Evolutionary conservation across 2,797 vertebrate genomes (phyloP).

Genomic region (Trichosurus vulpecula): DNA sequence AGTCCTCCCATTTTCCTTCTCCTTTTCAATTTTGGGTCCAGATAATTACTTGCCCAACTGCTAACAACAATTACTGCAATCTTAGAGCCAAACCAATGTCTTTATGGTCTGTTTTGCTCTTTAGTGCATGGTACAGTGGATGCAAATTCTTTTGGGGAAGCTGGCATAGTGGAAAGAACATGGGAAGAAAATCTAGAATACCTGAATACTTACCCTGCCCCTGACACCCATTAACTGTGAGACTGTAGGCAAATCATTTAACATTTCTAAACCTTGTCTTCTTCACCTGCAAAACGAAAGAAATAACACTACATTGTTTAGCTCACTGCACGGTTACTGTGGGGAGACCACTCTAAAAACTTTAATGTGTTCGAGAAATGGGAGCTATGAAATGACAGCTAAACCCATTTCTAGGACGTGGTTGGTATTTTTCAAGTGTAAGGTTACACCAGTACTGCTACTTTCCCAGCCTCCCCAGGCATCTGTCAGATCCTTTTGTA

Average conservation of each 20-base stretch:
- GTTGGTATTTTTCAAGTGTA: constrained; percentile 11
- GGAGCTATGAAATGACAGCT: not conserved
- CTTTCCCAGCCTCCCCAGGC: not conserved
- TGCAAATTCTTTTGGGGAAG: constrained; percentile 38
- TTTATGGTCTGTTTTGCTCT: constrained; percentile 24
- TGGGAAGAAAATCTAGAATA: not conserved
- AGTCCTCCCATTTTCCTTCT: not conserved
- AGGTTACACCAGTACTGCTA: not conserved
- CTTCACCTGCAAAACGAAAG: not conserved
- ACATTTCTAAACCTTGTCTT: not conserved
- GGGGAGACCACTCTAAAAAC: not conserved
- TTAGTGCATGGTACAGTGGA: not conserved
- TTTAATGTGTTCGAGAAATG: not conserved
- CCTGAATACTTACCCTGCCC: not conserved
- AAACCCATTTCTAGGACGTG: not conserved
- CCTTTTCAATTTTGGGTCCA: not conserved
- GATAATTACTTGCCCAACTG: not conserved
- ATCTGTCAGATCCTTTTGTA: not conserved
- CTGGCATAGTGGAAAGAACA: not conserved
- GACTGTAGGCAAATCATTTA: not conserved
- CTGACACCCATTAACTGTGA: not conserved
- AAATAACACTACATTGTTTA: not conserved
- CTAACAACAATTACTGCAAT: constrained; percentile 56
- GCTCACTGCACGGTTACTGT: not conserved
- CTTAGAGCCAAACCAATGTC: constrained; percentile 41